phyloP scores from a whole-genome alignment of 1,140 invertebrate genomes.

The Calliopsis andreniformis region DNA sequence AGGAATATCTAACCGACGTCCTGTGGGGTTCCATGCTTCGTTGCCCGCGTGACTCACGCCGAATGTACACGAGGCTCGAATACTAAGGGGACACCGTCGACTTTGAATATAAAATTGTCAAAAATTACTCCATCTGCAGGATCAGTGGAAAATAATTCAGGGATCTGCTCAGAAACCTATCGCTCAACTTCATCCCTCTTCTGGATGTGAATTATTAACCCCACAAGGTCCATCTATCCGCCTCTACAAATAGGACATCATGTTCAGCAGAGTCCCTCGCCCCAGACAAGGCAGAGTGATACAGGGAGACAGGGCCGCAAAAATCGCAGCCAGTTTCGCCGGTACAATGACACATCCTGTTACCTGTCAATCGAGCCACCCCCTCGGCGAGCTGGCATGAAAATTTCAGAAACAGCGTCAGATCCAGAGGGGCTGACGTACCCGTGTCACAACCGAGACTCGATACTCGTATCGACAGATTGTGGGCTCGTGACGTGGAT shows the following conservation, averaged over 20 bases:
- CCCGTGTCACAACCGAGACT: constrained; percentile 27
- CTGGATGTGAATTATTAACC: no score
- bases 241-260: no score
- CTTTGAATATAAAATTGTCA: no score
- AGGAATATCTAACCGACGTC: constrained; percentile 58
- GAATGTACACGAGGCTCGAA: constrained; percentile 34
- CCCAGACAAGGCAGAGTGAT: neutral
- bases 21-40: constrained; percentile 59
- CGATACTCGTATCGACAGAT: constrained; percentile 51
- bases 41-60: constrained; percentile 65
- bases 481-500: neutral
- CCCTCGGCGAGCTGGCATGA: constrained; percentile 11
- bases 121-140: no score
- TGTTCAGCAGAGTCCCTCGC: no score
- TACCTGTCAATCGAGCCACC: constrained; percentile 9
- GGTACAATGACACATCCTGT: constrained; percentile 24
- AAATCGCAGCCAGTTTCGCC: neutral
- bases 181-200: no score
- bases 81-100: no score
- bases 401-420: constrained; percentile 37
- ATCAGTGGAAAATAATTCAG: no score
- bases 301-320: neutral
- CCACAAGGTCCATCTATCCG: no score
- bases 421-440: constrained; percentile 2
- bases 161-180: no score